These are phyloP conservation scores for Rapana venosa DNA, from an alignment of 2,888 invertebrate species.

Conservation along the genomic window DNA sequence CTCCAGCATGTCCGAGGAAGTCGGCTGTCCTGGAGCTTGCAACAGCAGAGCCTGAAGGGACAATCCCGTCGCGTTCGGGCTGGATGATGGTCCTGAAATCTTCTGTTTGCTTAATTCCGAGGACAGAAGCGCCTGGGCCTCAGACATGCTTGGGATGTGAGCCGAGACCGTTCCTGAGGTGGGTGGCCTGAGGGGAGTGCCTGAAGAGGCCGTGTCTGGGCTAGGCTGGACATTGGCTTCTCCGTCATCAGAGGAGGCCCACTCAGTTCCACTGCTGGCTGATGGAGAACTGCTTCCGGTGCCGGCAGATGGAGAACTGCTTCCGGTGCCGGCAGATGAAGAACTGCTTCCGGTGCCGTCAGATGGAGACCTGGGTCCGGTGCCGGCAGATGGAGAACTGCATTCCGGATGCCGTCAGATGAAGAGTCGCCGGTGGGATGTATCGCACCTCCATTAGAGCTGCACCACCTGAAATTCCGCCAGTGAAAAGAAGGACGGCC, in stretches of 20 bases:
- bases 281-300: background rate
- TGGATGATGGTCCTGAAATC: background rate
- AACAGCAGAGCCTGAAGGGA: background rate
- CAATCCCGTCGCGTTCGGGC: background rate
- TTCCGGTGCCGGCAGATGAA: background rate
- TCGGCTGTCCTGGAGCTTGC: background rate
- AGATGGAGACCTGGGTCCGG: background rate
- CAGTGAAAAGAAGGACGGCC: too few species aligned
- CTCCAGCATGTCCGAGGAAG: background rate
- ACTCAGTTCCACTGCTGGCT: background rate
- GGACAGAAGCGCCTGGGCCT: conserved; percentile 24
- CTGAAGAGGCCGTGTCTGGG: background rate
- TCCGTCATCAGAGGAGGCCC: background rate
- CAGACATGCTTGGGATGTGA: conserved; percentile 27
- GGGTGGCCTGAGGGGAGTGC: background rate
- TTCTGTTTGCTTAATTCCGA: background rate
- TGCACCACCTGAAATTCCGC: background rate
- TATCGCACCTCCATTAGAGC: background rate
- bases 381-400: background rate
- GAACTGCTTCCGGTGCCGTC: background rate
- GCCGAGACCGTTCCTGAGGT: background rate
- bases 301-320: background rate
- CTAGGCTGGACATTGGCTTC: background rate
- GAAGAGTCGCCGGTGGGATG: background rate
- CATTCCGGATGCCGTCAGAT: background rate